A percentile compares a stretch with the other conserved stretches of the same genome.
These are phyloP conservation scores for Corythaeola cristata DNA, from an alignment of 2,113 vertebrate species.

Conservation along the genomic window DNA sequence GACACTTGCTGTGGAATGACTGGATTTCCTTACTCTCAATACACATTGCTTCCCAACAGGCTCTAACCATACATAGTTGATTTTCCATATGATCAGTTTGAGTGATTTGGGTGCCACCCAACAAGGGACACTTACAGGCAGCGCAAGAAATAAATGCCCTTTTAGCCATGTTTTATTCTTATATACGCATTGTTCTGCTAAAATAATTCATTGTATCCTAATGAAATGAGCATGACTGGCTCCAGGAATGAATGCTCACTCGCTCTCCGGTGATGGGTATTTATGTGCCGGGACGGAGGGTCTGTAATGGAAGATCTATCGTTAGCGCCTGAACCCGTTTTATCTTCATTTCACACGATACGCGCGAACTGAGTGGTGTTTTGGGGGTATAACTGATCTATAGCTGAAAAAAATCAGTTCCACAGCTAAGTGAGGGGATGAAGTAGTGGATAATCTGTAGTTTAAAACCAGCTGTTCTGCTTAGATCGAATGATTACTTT, in stretches of 20 bases:
- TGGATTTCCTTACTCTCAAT: not conserved
- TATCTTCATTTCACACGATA: constrained; percentile 18
- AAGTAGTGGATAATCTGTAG: constrained; percentile 25
- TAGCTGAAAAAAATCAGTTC: constrained; percentile 39
- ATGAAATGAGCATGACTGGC: not conserved
- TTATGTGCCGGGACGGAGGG: constrained; percentile 16
- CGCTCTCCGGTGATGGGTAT: not conserved
- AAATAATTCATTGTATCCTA: constrained; percentile 48
- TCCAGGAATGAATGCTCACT: not conserved
- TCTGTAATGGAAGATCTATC: not conserved
- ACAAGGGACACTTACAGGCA: not conserved
- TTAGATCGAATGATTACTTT: constrained; percentile 44
- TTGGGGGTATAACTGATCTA: constrained; percentile 22
- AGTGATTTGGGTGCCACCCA: not conserved
- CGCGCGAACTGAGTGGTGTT: not conserved
- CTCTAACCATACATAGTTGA: not conserved
- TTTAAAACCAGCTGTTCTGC: constrained; percentile 56
- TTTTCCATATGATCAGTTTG: not conserved
- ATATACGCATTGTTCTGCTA: not conserved
- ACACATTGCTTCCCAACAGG: not conserved
- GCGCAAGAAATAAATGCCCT: not conserved
- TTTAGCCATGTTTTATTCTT: not conserved
- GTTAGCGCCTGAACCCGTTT: not conserved
- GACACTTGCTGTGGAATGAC: not conserved
- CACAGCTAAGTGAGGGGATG: constrained; percentile 32